Evolutionary conservation across 2,113 vertebrate species (phyloP), one percentile per base, ranked within the genome.

Genomic region (Arizona elegans): DNA sequence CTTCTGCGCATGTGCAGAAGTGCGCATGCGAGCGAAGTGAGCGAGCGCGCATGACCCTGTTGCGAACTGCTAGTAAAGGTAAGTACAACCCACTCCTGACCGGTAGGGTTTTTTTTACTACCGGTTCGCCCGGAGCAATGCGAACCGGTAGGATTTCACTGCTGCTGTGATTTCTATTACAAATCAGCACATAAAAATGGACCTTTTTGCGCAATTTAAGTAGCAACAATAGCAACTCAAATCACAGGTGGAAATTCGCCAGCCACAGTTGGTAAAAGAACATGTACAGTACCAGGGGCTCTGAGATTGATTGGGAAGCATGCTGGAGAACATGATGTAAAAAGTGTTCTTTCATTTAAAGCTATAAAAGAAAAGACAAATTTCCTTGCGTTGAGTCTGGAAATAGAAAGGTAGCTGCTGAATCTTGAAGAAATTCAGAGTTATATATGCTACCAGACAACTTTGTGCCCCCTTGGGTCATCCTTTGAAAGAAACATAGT

Each of bases 1-100:
- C 43, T 47, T 47, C 43, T 47, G 43, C 43, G 43, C 43, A 47
- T 47, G 43, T 47, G 43, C 43, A 47, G 43, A 47, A 47, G 43
- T 47, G 43, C 43, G 43, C 4, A 4, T 4, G 43, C 4, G 0
- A 47, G 43, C 43, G 43, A 47, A 47, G 43, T 47, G 43, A 47
- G 43, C 4, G 4, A 47, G 43, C 0, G 4, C 43, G 3, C 43
- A 47, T 0, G 4, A 4, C 43, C 4, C 43, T 4, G 0, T 47
- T 47, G 43, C 43, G 0, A 47, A 47, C 43, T 47, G 43, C 3
- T 47, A 47, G 43, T 47, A 47, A 47, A 47, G 43, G 43, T 47
- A 47, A 47, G 4, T 47, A 47, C 43, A 47, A 47, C 43, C 43
- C 4, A 47, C 43, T 47, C 43, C 43, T 47, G 43, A 47, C 43